Evolutionary conservation across 2,113 vertebrate genomes (phyloP).

Genomic region (Merops nubicus): DNA sequence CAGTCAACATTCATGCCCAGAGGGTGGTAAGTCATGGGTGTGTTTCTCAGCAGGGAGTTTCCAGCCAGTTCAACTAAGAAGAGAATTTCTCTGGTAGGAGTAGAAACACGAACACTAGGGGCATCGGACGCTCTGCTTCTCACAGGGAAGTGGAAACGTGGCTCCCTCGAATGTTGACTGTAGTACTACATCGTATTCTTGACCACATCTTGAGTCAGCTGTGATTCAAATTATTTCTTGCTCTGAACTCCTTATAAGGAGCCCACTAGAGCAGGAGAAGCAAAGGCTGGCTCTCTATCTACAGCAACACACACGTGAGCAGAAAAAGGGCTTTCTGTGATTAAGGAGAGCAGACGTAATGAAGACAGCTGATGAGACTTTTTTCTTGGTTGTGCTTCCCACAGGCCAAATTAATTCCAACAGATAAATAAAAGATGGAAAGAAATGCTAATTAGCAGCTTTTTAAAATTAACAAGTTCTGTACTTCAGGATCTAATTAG

Average conservation of each 20-base stretch:
- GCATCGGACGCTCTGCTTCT: background rate
- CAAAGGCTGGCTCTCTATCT: background rate
- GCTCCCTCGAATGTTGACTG: background rate
- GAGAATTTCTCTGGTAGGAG: background rate
- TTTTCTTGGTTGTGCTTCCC: background rate
- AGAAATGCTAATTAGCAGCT: slow-evolving; percentile 10
- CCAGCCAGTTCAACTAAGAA: background rate
- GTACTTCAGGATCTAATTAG: background rate
- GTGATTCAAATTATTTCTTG: background rate
- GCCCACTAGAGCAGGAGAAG: background rate
- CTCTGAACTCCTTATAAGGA: background rate
- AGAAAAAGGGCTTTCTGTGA: background rate
- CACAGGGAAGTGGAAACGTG: background rate
- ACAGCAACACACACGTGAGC: background rate
- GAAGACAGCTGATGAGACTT: background rate
- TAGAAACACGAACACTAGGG: background rate
- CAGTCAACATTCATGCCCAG: background rate
- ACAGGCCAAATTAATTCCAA: slow-evolving; percentile 9
- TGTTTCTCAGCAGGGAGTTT: background rate
- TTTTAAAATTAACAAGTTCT: background rate
- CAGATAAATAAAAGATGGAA: slow-evolving; percentile 15
- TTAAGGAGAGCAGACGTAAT: background rate
- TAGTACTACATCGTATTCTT: background rate
- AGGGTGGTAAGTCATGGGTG: background rate
- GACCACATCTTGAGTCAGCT: background rate